Base-by-base conservation (phyloP, 2,888 invertebrate species). In the Terebella lapidaria region DNA sequence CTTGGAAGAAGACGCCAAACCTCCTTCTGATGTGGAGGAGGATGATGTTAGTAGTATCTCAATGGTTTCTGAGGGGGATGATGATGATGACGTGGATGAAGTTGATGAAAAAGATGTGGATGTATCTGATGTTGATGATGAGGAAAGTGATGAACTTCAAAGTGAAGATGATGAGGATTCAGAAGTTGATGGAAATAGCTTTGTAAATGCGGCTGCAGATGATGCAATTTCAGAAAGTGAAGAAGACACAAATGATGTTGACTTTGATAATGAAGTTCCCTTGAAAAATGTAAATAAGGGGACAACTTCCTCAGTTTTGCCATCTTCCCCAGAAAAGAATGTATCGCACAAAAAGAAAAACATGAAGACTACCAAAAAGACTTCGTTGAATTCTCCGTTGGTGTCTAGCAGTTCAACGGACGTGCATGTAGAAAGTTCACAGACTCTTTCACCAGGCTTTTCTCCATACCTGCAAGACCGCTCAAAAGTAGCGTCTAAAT, bases 1-100 rank as follows among this genome's bases (percentile, higher is more conserved):
- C 65, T 71, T 65, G 56, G 78, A 72, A 2, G 80, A 81, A 4
- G 82, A 83, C 69, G 69, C 79, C 1, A 45, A 58, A 25, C 53
- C 63, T 2, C 45, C 57, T 18, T 24, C 24, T 3, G 60, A 25
- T 5, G 30, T n/a, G 2, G 60, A 57, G 3, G 46, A 26, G 20
- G 57, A 46, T 3, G 30, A 15, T 2, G 60, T 4, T 10, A 26
- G 5, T 20, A 30, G 20, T 52, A 52, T 27, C 3, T 10, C 5
- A 26, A 18, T 28, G 29, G 25, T 26, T 3, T 45, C 45, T 1
- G 54, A 46, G 26, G 58, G 35, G n/a, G 58, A 29, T 10, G 59
- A 27, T 15, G 59, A 56, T 3, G 59, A 57, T 45, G 55, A 45
- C 5, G 54, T 22, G 4, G 51, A 52, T 49, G 57, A 54, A 25